Conservation (phyloP, 2,888 invertebrate genomes). For the Pyrrhosoma nymphula region DNA sequence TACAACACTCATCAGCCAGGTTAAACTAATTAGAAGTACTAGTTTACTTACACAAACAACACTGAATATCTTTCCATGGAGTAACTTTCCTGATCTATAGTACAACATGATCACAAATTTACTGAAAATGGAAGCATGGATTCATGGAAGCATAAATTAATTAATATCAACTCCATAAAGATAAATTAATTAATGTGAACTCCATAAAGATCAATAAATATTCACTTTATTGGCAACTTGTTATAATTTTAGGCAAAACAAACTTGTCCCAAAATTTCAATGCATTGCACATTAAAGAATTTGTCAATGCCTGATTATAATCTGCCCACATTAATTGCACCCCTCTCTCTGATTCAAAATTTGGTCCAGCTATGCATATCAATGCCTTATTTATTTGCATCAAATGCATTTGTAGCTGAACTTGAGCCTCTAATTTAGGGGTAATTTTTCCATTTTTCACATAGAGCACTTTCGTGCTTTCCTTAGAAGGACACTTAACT, state of each 20-base stretch:
- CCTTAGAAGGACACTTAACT: background rate
- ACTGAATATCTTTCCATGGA: too few relatives aligned
- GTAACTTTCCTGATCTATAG: background rate
- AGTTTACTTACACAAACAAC: background rate
- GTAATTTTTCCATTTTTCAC: background rate
- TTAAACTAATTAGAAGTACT: background rate
- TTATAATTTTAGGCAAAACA: background rate
- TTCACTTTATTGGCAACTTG: background rate
- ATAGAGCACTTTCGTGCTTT: background rate
- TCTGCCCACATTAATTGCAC: background rate
- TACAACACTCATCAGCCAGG: background rate
- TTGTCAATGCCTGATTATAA: background rate
- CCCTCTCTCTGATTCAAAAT: background rate
- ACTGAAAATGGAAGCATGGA: background rate
- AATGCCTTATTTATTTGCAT: background rate
- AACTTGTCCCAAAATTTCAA: background rate
- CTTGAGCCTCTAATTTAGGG: background rate
- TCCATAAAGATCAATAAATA: too few relatives aligned
- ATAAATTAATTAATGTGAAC: background rate
- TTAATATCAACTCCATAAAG: too few relatives aligned
- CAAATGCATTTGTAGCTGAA: constrained; percentile 17
- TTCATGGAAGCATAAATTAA: background rate
- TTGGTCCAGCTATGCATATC: background rate
- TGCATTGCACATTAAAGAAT: background rate
- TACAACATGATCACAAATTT: background rate